These are phyloP conservation scores for Cynaeus angustus DNA, from an alignment of 2,888 invertebrate genomes.

Conservation along the genomic window DNA sequence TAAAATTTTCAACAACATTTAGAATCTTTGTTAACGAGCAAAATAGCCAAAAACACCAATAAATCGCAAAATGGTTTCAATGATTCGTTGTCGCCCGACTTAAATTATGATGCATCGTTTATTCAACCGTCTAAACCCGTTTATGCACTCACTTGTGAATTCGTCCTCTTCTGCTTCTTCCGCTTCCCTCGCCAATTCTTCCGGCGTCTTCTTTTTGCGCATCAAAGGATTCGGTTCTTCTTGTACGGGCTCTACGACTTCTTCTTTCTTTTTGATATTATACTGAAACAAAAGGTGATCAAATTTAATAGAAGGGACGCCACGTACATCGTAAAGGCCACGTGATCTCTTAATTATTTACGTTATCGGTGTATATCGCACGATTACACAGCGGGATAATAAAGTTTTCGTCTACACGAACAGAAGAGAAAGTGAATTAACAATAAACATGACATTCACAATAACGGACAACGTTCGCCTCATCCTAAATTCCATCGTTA, in stretches of 20 bases:
- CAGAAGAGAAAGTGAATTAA: slow-evolving; percentile 21
- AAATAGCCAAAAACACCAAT: slow-evolving; percentile 29
- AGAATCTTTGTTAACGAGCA: slow-evolving; percentile 33
- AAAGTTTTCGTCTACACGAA: slow-evolving; percentile 3
- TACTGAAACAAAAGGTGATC: slow-evolving; percentile 79
- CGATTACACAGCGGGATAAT: slow-evolving; percentile 12
- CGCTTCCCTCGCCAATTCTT: slow-evolving; percentile 97
- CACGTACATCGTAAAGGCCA: not conserved
- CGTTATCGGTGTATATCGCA: slow-evolving; percentile 1
- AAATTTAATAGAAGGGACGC: not conserved
- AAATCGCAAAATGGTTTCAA: slow-evolving; percentile 30
- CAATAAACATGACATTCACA: slow-evolving; percentile 17
- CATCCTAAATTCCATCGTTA: slow-evolving; percentile 1
- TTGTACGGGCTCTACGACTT: slow-evolving; percentile 86
- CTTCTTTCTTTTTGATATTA: slow-evolving; percentile 98
- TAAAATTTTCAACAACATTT: slow-evolving; percentile 46
- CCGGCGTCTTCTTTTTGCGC: slow-evolving; percentile 99
- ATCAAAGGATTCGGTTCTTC: slow-evolving; percentile 95
- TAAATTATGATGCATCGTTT: slow-evolving; percentile 65
- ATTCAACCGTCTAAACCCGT: slow-evolving; percentile 63
- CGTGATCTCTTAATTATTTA: slow-evolving; percentile 10
- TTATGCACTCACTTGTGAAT: slow-evolving; percentile 88
- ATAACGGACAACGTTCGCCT: not conserved
- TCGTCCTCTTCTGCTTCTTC: slow-evolving; percentile 97
- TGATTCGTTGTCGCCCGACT: slow-evolving; percentile 12